phyloP scores from a whole-genome alignment of 2,888 invertebrate genomes.

The Hyalella azteca region DNA sequence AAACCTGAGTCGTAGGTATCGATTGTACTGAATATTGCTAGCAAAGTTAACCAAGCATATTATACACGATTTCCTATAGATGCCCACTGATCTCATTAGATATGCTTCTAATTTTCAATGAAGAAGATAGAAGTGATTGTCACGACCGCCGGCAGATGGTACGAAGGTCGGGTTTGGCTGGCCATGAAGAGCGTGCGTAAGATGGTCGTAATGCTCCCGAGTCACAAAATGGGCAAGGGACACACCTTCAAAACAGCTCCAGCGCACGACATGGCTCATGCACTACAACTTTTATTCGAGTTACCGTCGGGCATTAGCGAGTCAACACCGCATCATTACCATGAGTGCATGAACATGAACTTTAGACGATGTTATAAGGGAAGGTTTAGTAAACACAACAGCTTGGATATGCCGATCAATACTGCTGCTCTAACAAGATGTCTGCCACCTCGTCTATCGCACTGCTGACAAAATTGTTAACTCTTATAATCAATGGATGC shows the following conservation, averaged over 20 bases:
- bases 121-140: too few relatives aligned
- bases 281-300: slow-evolving; percentile 23
- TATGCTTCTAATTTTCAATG: too few relatives aligned
- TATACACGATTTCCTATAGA: too few relatives aligned
- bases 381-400: not conserved
- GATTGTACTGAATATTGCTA: too few relatives aligned
- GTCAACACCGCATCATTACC: slow-evolving; percentile 4
- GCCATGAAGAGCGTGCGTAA: not conserved
- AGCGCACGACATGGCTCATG: slow-evolving; percentile 21
- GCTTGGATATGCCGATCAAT: not conserved
- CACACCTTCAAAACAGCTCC: slow-evolving; percentile 26
- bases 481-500: too few relatives aligned
- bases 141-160: too few relatives aligned
- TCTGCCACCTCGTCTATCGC: too few relatives aligned
- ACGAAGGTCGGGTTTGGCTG: too few relatives aligned
- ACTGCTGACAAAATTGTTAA: too few relatives aligned
- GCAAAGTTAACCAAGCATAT: too few relatives aligned
- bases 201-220: not conserved
- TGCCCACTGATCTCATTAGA: too few relatives aligned
- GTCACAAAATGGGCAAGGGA: slow-evolving; percentile 17
- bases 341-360: not conserved
- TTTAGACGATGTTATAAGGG: not conserved
- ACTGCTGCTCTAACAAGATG: slow-evolving; percentile 7
- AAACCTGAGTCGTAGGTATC: too few relatives aligned
- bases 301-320: not conserved